These are phyloP conservation scores for Drosophila buzzatii DNA, from an alignment of 2,888 invertebrate species.

Conservation along the genomic window DNA sequence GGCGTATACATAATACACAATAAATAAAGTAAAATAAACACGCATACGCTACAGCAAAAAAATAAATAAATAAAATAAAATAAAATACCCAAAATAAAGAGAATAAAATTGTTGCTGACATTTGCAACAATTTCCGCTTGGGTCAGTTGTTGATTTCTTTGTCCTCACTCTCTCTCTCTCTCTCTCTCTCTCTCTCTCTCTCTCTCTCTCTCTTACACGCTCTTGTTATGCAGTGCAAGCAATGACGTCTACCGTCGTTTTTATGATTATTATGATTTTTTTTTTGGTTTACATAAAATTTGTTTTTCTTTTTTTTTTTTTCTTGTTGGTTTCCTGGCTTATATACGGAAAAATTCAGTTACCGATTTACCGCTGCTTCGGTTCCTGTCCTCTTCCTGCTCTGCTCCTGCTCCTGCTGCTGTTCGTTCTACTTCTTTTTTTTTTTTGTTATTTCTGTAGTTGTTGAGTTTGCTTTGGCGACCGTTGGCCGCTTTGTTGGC, in stretches of 20 bases:
- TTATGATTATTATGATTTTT: constrained; percentile 71
- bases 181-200: neutral
- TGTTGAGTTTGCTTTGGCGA: constrained; percentile 15
- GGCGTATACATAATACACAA: constrained; percentile 49
- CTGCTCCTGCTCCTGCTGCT: neutral
- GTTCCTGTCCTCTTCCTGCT: neutral
- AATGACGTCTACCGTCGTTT: constrained; percentile 50
- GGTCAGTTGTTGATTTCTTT: constrained; percentile 65
- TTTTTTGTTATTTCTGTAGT: constrained; percentile 12
- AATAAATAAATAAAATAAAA: neutral
- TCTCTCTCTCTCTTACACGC: constrained; percentile 10
- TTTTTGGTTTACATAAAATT: constrained; percentile 20
- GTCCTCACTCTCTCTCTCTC: neutral
- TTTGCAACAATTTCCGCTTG: constrained; percentile 77
- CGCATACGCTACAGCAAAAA: constrained; percentile 31
- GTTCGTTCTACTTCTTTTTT: neutral
- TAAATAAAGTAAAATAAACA: constrained; percentile 50
- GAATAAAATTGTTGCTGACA: constrained; percentile 65
- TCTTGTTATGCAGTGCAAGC: constrained; percentile 15
- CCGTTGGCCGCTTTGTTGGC: constrained; percentile 18
- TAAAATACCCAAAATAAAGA: constrained; percentile 8
- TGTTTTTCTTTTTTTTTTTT: constrained; percentile 5
- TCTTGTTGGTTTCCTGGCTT: constrained; percentile 22
- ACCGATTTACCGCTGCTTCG: constrained; percentile 43
- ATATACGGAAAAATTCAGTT: constrained; percentile 52